Percentiles rank a stretch among this genome's conserved stretches.
phyloP scores from a whole-genome alignment of 2,888 invertebrate genomes.

The Lepetodrilus schrolli region DNA sequence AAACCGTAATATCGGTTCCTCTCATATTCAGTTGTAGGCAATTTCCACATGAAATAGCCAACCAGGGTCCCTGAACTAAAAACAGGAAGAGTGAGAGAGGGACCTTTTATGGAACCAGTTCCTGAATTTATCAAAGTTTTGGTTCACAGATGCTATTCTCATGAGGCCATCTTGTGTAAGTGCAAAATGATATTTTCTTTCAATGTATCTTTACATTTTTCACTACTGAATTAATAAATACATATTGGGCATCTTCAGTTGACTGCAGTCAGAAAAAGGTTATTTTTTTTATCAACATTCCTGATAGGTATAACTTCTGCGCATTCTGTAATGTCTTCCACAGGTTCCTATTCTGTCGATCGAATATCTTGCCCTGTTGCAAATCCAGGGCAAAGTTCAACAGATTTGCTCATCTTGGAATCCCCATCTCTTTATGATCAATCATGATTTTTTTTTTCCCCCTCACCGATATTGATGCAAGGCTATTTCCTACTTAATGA shows the following conservation, averaged over 20 bases:
- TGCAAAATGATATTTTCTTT: no score
- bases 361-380: background rate
- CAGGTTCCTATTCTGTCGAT: background rate
- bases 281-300: constrained; percentile 13
- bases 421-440: constrained; percentile 1
- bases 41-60: background rate
- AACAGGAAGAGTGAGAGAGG: no score
- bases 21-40: background rate
- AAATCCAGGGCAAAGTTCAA: background rate
- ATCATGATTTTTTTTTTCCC: constrained; percentile 20
- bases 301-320: constrained; percentile 10
- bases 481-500: constrained; percentile 12
- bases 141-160: no score
- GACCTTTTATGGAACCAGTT: no score
- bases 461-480: constrained; percentile 1
- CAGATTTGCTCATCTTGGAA: constrained; percentile 12
- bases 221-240: no score
- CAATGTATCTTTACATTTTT: no score
- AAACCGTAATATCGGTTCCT: background rate
- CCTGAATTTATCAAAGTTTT: no score
- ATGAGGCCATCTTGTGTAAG: no score
- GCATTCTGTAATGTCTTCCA: background rate
- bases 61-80: no score
- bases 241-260: background rate
- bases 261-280: background rate